A percentile compares a stretch with the other conserved stretches of the same genome.
Conservation (phyloP, 2,113 vertebrate species). For the Chauna torquata region DNA sequence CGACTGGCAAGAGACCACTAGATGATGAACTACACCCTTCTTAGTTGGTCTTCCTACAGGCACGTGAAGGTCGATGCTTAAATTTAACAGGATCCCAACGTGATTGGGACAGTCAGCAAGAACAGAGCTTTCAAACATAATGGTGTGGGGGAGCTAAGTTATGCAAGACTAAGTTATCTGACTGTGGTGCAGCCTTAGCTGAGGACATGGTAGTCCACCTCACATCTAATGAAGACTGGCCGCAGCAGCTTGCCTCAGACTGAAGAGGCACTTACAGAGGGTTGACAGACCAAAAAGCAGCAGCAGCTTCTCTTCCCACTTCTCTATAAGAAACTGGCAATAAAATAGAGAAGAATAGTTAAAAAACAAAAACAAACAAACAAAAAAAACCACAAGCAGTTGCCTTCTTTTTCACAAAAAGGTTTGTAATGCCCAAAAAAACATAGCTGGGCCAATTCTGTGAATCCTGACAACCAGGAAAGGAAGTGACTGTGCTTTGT, state of each 20-base stretch:
- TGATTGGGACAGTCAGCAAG: neutral
- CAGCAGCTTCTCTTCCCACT: neutral
- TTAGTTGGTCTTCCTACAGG: neutral
- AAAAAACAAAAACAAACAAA: neutral
- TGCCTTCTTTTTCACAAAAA: neutral
- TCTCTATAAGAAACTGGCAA: neutral
- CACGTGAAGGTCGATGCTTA: neutral
- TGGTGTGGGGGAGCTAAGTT: rapidly evolving
- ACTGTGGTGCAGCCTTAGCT: neutral
- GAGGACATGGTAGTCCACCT: neutral
- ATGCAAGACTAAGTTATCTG: neutral
- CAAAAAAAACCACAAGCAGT: neutral
- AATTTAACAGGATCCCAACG: neutral
- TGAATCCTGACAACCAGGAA: neutral
- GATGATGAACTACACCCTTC: neutral
- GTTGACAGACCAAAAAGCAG: neutral
- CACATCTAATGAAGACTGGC: rapidly evolving
- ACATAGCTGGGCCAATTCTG: neutral
- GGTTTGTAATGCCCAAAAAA: neutral
- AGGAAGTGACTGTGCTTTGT: neutral
- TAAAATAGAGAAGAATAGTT: neutral
- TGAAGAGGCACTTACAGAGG: neutral
- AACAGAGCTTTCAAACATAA: neutral
- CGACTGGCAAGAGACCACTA: neutral
- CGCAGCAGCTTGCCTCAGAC: neutral